phyloP scores from a whole-genome alignment of 2,113 vertebrate genomes.

The Mohoua ochrocephala region DNA sequence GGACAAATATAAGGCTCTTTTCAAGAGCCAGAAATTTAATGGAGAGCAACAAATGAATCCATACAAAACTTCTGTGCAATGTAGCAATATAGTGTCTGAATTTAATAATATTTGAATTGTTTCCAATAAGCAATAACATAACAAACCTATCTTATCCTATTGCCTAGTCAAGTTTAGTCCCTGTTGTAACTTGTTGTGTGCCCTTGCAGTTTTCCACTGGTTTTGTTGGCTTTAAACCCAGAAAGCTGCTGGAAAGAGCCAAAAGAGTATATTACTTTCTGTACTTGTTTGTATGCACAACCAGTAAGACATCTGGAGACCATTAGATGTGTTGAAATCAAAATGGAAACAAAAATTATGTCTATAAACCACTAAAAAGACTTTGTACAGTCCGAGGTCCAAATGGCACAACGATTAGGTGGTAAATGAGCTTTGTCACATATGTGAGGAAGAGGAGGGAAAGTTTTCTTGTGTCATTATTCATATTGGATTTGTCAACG shows the following conservation, averaged over 20 bases:
- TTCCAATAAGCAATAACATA: neutral
- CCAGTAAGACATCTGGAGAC: neutral
- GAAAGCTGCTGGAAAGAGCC: neutral
- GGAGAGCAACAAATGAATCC: neutral
- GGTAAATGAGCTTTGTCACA: neutral
- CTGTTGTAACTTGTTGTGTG: neutral
- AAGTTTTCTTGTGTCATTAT: neutral
- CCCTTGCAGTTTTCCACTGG: neutral
- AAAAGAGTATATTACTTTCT: neutral
- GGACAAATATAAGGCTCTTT: neutral
- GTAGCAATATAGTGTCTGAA: neutral
- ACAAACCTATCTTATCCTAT: neutral
- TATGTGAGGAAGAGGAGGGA: neutral
- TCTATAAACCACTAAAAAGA: neutral
- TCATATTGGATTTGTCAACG: neutral
- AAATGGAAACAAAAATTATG: neutral
- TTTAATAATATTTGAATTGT: neutral
- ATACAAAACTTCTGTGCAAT: neutral
- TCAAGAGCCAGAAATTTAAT: neutral
- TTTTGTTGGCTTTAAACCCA: neutral
- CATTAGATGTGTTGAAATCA: neutral
- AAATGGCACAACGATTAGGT: neutral
- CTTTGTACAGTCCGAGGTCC: accelerated
- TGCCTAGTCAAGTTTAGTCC: neutral
- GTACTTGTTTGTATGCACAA: neutral